These are phyloP conservation scores for Micromesistius poutassou DNA, from an alignment of 2,797 vertebrate species.

Conservation along the genomic window DNA sequence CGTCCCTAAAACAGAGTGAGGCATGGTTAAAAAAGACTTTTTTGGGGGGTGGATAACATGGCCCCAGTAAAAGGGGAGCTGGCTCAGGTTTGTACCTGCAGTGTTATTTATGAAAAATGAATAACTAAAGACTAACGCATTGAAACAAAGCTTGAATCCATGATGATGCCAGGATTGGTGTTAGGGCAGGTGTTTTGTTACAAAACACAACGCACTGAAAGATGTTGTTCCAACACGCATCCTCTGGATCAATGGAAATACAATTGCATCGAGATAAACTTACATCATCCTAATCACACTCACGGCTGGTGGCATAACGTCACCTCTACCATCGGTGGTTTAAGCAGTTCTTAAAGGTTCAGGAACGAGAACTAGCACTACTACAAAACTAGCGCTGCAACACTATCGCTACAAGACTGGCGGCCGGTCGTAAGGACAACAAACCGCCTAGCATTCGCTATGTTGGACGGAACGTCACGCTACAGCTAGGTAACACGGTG, in stretches of 20 bases:
- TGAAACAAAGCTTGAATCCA: background rate
- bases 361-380: background rate
- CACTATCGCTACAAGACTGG: background rate
- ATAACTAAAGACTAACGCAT: background rate
- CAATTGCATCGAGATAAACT: background rate
- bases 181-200: background rate
- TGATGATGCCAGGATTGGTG: background rate
- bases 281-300: too few relatives aligned
- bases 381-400: background rate
- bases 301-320: too few relatives aligned
- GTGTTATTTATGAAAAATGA: background rate
- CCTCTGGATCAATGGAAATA: slow-evolving; percentile 14
- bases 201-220: background rate
- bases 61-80: background rate
- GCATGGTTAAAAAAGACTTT: background rate
- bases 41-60: background rate
- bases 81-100: background rate
- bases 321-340: too few relatives aligned
- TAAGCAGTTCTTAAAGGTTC: background rate
- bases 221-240: background rate
- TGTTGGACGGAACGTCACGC: background rate
- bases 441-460: background rate
- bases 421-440: background rate
- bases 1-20: background rate
- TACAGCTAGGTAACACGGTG: background rate